Conservation (phyloP, 2,888 invertebrate species). For the Achlya flavicornis region DNA sequence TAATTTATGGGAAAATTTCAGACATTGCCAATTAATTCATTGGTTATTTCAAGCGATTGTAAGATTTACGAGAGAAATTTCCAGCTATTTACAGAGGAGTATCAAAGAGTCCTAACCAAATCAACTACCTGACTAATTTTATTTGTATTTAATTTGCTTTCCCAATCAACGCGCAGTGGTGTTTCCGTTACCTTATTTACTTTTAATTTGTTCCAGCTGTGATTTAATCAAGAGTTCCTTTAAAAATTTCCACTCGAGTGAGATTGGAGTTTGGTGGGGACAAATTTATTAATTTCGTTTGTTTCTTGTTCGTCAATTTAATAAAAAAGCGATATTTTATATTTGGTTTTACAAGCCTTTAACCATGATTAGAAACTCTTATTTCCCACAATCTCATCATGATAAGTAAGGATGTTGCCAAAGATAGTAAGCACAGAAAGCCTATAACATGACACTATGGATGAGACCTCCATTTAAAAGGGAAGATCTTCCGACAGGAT, state of each 20-base stretch:
- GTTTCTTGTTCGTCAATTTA: not conserved
- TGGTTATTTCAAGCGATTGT: not conserved
- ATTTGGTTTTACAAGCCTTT: too few relatives aligned
- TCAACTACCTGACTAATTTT: constrained; percentile 8
- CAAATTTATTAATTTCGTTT: not conserved
- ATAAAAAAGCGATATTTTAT: not conserved
- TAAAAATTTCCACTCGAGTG: not conserved
- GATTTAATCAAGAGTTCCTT: constrained; percentile 5
- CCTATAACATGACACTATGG: too few relatives aligned
- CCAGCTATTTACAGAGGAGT: not conserved
- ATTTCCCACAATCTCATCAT: too few relatives aligned
- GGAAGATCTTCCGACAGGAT: too few relatives aligned
- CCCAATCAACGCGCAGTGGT: constrained; percentile 9
- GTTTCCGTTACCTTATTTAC: constrained; percentile 11
- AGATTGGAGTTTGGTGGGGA: constrained; percentile 1
- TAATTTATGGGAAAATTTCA: too few relatives aligned
- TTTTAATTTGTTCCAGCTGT: constrained; percentile 17
- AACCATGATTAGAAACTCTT: too few relatives aligned
- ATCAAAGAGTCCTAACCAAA: not conserved
- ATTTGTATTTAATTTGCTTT: constrained; percentile 11
- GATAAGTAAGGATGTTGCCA: too few relatives aligned
- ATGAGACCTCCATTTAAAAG: too few relatives aligned
- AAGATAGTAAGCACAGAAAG: too few relatives aligned
- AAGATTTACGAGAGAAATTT: not conserved
- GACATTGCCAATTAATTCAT: too few relatives aligned